Conservation (phyloP, 2,888 invertebrate genomes). For the Acanthosoma haemorrhoidale region DNA sequence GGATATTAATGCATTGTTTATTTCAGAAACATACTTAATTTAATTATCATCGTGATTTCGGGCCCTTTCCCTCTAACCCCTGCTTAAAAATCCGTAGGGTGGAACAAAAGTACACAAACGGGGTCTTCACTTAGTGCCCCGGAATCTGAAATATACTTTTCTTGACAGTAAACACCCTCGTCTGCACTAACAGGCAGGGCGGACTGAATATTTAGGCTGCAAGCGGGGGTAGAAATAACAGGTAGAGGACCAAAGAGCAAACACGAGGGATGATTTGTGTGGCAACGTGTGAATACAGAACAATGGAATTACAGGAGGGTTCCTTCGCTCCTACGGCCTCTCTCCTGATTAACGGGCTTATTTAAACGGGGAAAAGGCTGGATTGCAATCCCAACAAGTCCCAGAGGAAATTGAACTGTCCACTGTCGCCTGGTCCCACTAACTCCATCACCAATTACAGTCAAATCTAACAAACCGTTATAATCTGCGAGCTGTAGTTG, state of each 20-base stretch:
- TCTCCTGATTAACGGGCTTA: not conserved
- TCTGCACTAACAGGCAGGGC: too few relatives aligned
- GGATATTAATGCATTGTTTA: too few relatives aligned
- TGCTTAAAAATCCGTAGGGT: too few relatives aligned
- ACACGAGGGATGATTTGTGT: not conserved
- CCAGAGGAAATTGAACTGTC: not conserved
- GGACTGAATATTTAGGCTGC: not conserved
- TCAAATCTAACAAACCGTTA: not conserved
- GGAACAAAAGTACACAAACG: too few relatives aligned
- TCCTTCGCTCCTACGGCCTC: not conserved
- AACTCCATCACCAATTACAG: not conserved
- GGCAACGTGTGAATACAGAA: not conserved
- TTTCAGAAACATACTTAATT: too few relatives aligned
- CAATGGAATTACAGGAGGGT: not conserved
- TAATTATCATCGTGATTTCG: too few relatives aligned
- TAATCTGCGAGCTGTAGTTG: not conserved
- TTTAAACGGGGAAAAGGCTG: not conserved
- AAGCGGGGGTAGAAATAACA: not conserved
- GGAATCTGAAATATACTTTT: slow-evolving; percentile 8
- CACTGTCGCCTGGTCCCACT: too few relatives aligned
- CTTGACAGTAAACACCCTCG: not conserved
- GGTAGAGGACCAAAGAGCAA: not conserved
- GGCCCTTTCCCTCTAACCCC: too few relatives aligned
- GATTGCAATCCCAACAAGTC: not conserved
- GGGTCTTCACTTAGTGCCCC: not conserved